Evolutionary conservation across 2,888 invertebrate genomes (phyloP).

Genomic region (Pachycephus smyrnensis): DNA sequence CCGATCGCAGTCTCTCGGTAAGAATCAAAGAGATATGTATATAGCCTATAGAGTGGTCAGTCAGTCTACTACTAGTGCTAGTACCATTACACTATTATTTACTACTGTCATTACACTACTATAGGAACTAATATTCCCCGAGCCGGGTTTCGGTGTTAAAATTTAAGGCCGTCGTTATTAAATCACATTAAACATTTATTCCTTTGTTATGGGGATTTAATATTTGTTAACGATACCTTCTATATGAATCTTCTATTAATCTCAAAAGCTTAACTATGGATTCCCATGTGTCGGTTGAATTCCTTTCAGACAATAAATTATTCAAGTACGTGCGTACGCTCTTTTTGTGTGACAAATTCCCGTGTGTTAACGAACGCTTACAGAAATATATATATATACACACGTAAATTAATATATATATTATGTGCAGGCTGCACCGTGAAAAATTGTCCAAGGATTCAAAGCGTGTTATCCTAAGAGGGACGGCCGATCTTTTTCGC

Average conservation of each 20-base stretch:
- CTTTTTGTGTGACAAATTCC: background rate
- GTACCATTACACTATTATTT: background rate
- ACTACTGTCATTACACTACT: background rate
- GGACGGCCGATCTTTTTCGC: background rate
- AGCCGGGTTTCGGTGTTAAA: background rate
- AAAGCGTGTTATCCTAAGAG: background rate
- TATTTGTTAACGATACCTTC: background rate
- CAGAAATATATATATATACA: background rate
- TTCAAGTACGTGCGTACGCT: background rate
- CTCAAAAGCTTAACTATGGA: background rate
- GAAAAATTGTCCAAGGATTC: background rate
- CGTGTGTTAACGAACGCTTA: background rate
- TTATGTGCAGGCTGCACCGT: background rate
- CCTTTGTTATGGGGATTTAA: background rate
- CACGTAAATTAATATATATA: background rate
- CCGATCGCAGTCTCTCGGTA: conserved; percentile 25
- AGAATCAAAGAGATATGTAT: conserved; percentile 41
- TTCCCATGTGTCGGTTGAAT: background rate
- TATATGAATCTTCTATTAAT: background rate
- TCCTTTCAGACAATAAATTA: conserved; percentile 3
- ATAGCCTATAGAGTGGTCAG: conserved; percentile 30
- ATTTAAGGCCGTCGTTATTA: background rate
- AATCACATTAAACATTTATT: background rate
- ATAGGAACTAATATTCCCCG: background rate
- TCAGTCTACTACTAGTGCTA: conserved; percentile 16